Conservation (phyloP, 2,113 vertebrate species). For the Gadus macrocephalus region DNA sequence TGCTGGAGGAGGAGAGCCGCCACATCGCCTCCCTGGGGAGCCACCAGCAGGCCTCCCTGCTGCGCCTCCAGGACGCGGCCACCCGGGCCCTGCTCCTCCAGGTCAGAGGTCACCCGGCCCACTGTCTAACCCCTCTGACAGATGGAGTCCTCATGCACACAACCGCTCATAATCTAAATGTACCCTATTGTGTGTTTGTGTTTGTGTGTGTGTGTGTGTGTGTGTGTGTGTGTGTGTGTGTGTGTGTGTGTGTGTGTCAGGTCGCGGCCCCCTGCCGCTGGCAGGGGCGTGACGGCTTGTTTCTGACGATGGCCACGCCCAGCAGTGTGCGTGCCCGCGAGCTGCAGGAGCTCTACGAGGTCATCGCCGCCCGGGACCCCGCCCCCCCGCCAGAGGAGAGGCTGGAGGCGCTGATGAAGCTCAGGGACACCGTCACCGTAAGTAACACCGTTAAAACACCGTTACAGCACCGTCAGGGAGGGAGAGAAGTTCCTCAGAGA, state of each 20-base stretch:
- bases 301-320: constrained; percentile 81
- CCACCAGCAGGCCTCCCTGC: constrained; percentile 62
- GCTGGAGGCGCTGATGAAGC: constrained; percentile 69
- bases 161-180: background rate
- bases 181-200: background rate
- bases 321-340: constrained; percentile 78
- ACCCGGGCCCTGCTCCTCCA: constrained; percentile 77
- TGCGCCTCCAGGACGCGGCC: constrained; percentile 63
- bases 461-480: background rate
- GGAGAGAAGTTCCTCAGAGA: no score
- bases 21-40: constrained; percentile 79
- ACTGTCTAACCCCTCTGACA: background rate
- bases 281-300: constrained; percentile 72
- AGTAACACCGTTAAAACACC: background rate
- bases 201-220: no score
- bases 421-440: constrained; percentile 60
- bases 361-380: constrained; percentile 50
- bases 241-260: constrained; percentile 54
- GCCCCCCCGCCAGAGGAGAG: constrained; percentile 73
- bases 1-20: constrained; percentile 83
- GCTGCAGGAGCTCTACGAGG: constrained; percentile 79
- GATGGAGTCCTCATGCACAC: background rate
- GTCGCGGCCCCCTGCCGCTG: constrained; percentile 79
- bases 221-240: no score
- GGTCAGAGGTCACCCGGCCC: constrained; percentile 69